These are phyloP conservation scores for Lutjanus erythropterus DNA, from an alignment of 2,113 vertebrate species.

Conservation along the genomic window DNA sequence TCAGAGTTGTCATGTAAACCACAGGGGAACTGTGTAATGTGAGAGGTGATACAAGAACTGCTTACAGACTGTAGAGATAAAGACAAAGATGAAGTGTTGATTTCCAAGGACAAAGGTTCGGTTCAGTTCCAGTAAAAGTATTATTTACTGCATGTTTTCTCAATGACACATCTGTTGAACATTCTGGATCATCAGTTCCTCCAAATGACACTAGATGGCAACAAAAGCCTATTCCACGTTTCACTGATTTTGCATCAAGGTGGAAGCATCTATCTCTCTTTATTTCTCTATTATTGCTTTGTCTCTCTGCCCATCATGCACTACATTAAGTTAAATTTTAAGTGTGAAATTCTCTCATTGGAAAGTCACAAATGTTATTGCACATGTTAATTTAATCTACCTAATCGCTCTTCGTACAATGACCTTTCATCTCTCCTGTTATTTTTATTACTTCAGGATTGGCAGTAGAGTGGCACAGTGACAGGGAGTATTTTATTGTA, in stretches of 20 bases:
- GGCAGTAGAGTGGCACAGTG: neutral
- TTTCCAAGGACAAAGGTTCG: neutral
- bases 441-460: slow-evolving; percentile 34
- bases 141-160: neutral
- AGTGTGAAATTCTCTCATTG: slow-evolving; percentile 36
- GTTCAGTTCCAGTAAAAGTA: neutral
- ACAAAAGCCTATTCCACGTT: slow-evolving; percentile 51
- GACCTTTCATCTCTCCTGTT: slow-evolving; percentile 41
- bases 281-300: neutral
- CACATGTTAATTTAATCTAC: slow-evolving; percentile 38
- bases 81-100: neutral
- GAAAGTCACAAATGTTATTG: slow-evolving; percentile 40
- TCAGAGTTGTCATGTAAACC: neutral
- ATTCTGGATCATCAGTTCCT: slow-evolving; percentile 22
- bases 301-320: slow-evolving; percentile 26
- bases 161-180: neutral
- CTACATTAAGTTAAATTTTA: slow-evolving; percentile 23
- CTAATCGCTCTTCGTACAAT: slow-evolving; percentile 7
- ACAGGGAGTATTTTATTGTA: slow-evolving; percentile 20
- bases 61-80: neutral
- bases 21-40: neutral
- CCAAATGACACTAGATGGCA: slow-evolving; percentile 79
- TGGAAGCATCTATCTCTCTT: neutral
- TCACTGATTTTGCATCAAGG: neutral
- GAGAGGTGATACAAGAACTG: neutral